Percentiles rank a stretch among this genome's conserved stretches.
phyloP scores from a whole-genome alignment of 2,888 invertebrate species.

The Cylindroiulus punctatus region DNA sequence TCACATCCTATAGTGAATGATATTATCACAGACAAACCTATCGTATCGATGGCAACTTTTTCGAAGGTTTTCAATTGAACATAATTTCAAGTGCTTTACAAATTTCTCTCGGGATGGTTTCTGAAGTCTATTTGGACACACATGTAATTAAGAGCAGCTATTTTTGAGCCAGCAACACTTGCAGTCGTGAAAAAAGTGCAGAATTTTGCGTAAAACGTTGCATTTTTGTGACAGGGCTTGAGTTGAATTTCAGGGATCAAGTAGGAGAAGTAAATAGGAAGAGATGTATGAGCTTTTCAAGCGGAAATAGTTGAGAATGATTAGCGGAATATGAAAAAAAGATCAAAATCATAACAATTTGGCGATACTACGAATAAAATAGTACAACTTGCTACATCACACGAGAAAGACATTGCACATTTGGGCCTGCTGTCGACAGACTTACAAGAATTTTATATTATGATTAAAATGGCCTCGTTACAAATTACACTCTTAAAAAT shows the following conservation, averaged over 20 bases:
- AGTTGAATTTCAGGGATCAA: not conserved
- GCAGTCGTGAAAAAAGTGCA: not conserved
- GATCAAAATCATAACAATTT: not conserved
- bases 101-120: not conserved
- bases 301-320: conserved; percentile 28
- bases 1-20: not conserved
- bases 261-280: conserved; percentile 28
- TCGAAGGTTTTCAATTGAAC: not conserved
- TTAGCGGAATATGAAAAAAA: not conserved
- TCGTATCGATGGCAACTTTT: conserved; percentile 9
- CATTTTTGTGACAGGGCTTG: conserved; percentile 43
- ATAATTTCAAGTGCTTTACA: not conserved
- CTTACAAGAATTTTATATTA: not conserved
- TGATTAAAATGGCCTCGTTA: conserved; percentile 8
- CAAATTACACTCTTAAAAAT: conserved; percentile 45
- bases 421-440: conserved; percentile 35
- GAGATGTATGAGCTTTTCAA: conserved; percentile 35
- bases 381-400: conserved; percentile 39
- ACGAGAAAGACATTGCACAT: conserved; percentile 28
- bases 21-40: conserved; percentile 23
- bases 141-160: not conserved
- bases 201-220: conserved; percentile 2
- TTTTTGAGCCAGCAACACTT: conserved; percentile 20
- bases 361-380: conserved; percentile 38
- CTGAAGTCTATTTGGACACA: not conserved